Evolutionary conservation across 1,140 invertebrate genomes (phyloP).

Genomic region (Hestina assimilis): DNA sequence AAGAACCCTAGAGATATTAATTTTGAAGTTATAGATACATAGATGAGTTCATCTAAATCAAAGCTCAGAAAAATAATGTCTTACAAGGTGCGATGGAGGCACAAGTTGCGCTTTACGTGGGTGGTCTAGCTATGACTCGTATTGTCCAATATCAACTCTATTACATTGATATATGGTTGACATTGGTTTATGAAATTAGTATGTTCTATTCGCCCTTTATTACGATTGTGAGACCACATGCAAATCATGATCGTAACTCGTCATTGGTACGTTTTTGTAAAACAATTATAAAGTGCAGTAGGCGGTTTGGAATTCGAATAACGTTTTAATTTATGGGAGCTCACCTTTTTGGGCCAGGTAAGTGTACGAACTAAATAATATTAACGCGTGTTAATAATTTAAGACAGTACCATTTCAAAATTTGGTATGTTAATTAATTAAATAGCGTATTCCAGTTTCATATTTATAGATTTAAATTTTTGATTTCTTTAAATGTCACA

Average conservation of each 20-base stretch:
- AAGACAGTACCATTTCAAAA: too few species aligned
- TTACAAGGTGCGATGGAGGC: too few species aligned
- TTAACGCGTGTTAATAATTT: too few species aligned
- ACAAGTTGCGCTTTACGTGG: slow-evolving; percentile 26
- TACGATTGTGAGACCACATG: slow-evolving; percentile 45
- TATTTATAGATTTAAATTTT: too few species aligned
- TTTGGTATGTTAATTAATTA: too few species aligned
- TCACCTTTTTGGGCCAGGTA: neutral
- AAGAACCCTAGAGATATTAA: too few species aligned
- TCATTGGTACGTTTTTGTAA: slow-evolving; percentile 52
- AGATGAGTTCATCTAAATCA: too few species aligned
- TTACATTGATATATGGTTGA: neutral
- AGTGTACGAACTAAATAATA: neutral
- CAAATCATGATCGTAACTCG: slow-evolving; percentile 44
- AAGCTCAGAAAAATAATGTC: too few species aligned
- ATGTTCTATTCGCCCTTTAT: slow-evolving; percentile 9
- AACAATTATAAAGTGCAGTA: slow-evolving; percentile 42
- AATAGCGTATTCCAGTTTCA: too few species aligned
- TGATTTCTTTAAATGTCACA: too few species aligned
- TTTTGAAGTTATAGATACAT: too few species aligned
- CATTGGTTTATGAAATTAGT: neutral
- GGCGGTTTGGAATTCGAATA: slow-evolving; percentile 42
- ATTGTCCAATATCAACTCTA: neutral
- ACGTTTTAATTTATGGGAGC: slow-evolving; percentile 11
- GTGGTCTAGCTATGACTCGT: slow-evolving; percentile 19